These are phyloP conservation scores for Pachycephus smyrnensis DNA, from an alignment of 2,888 invertebrate species.

Conservation along the genomic window DNA sequence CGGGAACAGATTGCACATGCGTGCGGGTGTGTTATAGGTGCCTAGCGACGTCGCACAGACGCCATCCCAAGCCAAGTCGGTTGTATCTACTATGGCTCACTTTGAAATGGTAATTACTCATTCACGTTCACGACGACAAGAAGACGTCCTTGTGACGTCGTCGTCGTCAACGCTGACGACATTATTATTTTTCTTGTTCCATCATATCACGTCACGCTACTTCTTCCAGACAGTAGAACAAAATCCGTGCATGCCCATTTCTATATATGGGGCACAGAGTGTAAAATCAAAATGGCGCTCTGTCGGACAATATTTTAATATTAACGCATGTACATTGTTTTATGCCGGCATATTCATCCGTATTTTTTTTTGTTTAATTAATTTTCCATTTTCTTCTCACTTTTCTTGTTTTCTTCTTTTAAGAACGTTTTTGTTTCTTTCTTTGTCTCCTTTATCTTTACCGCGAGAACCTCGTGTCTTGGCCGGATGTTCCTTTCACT, in stretches of 20 bases:
- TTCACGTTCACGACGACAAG: not conserved
- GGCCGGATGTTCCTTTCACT: too few relatives aligned
- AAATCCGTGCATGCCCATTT: constrained; percentile 7
- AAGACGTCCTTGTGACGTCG: too few relatives aligned
- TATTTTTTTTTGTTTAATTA: constrained; percentile 39
- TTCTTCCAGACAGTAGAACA: too few relatives aligned
- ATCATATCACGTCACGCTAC: not conserved
- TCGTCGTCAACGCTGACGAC: too few relatives aligned
- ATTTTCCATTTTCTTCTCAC: constrained; percentile 38
- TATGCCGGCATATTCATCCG: constrained; percentile 65
- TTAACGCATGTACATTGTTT: constrained; percentile 55
- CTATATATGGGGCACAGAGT: not conserved
- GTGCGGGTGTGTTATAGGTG: constrained; percentile 55
- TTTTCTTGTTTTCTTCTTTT: constrained; percentile 36
- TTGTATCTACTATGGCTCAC: constrained; percentile 58
- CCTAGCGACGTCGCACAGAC: constrained; percentile 63
- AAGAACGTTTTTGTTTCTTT: constrained; percentile 38
- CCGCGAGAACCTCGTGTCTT: too few relatives aligned
- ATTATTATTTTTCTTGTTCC: not conserved
- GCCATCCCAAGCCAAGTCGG: constrained; percentile 61
- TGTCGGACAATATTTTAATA: not conserved
- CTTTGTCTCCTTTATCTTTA: constrained; percentile 32
- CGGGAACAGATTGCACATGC: too few relatives aligned
- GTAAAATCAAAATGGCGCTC: not conserved
- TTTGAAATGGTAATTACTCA: constrained; percentile 64